Base-by-base conservation (phyloP, 2,113 vertebrate species). In the Callorhinus ursinus region DNA sequence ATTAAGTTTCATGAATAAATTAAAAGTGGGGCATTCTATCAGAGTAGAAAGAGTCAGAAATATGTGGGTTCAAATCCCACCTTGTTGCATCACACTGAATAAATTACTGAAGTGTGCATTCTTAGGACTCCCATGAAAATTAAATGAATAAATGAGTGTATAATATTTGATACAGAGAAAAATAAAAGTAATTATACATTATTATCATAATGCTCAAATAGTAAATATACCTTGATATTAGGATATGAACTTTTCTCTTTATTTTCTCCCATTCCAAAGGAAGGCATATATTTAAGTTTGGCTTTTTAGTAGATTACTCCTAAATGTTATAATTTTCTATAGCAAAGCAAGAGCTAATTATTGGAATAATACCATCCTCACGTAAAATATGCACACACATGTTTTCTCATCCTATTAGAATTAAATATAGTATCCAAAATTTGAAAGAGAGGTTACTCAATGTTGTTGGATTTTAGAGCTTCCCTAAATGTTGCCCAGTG, bases 401-500 rank as follows among this genome's bases (percentile, higher is more conserved):
- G 49, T 88, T 87, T 91, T 84, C 42, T 93, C 19, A 79, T 81
- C 5, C 74, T 91, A 21, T 39, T 74, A 11, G 46, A 87, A 90
- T 94, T 77, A 86, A 94, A 81, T 55, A 72, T 13, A 57, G 36
- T 59, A 87, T 21, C 39, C 18, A 88, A 93, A 87, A 65, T 92
- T 91, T 93, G 93, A 81, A 90, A 83, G 61, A 46, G 21, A 95
- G 39, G 28, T 76, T 81, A 90, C 69, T 82, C 84, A 69, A 55
- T 93, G 69, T 88, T 93, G 57, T 39, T 90, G 69, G 69, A 92
- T 95, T 96, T 80, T 51, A 95, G 92, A 96, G 92, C 46, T 96
- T 93, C 57, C 91, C 33, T 90, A 96, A 96, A 95, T 88, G 86
- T 92, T 92, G 93, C 63, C 42, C 51, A 87, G 55, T 28, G 51